phyloP scores from a whole-genome alignment of 1,140 invertebrate genomes.

The Bombus confusus region DNA sequence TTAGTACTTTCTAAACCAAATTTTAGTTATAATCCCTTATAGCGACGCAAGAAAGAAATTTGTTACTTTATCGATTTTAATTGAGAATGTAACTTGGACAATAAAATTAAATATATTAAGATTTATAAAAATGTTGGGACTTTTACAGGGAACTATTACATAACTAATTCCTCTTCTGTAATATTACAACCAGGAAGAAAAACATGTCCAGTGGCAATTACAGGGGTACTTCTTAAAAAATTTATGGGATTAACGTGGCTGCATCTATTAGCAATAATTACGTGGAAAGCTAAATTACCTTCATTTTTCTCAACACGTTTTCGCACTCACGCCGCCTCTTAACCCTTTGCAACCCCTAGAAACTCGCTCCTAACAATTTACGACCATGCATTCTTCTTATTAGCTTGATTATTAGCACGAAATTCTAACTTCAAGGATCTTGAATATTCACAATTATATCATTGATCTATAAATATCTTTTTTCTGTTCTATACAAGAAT shows the following conservation, averaged over 20 bases:
- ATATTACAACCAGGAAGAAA: neutral
- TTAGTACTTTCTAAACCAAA: too few species aligned
- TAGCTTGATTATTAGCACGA: neutral
- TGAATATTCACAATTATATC: neutral
- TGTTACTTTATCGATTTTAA: neutral
- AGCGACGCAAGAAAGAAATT: neutral
- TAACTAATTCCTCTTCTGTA: neutral
- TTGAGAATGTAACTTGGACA: too few species aligned
- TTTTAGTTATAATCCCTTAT: too few species aligned
- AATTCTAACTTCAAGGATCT: neutral
- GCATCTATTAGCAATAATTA: slow-evolving; percentile 46
- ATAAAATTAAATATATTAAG: too few species aligned
- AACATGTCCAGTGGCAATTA: neutral
- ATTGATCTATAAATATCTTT: neutral
- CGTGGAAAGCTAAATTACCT: slow-evolving; percentile 2
- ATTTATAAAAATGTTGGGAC: neutral
- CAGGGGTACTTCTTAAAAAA: neutral
- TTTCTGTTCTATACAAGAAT: neutral
- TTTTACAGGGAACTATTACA: neutral
- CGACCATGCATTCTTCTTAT: neutral
- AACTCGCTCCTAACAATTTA: slow-evolving; percentile 34
- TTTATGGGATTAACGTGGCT: slow-evolving; percentile 31
- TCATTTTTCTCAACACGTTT: slow-evolving; percentile 41
- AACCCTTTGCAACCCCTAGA: slow-evolving; percentile 9
- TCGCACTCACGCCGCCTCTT: slow-evolving; percentile 31